Percentiles rank a stretch among this genome's conserved stretches.
Evolutionary conservation across 2,888 invertebrate species (phyloP).

Genomic region (Globia sparganii): DNA sequence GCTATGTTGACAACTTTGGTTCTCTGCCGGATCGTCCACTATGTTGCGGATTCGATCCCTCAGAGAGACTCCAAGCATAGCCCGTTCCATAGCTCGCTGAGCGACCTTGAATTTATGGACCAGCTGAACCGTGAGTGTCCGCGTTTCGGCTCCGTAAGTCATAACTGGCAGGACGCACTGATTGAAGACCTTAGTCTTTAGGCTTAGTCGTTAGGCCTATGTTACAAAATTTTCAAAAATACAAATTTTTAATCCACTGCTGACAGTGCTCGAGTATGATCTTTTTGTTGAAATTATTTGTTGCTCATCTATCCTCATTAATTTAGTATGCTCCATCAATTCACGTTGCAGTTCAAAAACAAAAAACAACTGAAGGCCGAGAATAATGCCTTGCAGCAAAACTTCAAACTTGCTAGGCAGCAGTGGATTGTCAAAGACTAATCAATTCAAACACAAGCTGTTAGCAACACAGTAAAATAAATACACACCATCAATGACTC

Average conservation of each 20-base stretch:
- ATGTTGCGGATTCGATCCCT: too few relatives aligned
- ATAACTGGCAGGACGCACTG: too few relatives aligned
- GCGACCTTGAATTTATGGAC: too few relatives aligned
- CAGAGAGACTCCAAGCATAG: too few relatives aligned
- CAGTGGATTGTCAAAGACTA: neutral
- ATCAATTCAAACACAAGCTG: constrained; percentile 17
- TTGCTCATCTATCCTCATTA: neutral
- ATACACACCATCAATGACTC: constrained; percentile 85
- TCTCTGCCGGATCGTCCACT: too few relatives aligned
- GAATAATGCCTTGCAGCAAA: neutral
- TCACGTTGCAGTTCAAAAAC: neutral
- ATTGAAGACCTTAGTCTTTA: too few relatives aligned
- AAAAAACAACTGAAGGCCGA: neutral
- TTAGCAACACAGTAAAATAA: constrained; percentile 15
- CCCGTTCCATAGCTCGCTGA: too few relatives aligned
- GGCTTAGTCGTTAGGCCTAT: too few relatives aligned
- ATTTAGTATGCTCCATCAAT: neutral
- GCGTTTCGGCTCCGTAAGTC: too few relatives aligned
- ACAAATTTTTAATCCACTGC: neutral
- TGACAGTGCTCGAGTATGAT: neutral
- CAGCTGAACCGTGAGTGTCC: too few relatives aligned
- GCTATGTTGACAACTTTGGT: too few relatives aligned
- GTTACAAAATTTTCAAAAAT: neutral
- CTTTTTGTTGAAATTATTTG: neutral
- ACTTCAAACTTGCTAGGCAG: neutral